Evolutionary conservation across 2,113 vertebrate genomes (phyloP).

Genomic region (Cnemophilus loriae): DNA sequence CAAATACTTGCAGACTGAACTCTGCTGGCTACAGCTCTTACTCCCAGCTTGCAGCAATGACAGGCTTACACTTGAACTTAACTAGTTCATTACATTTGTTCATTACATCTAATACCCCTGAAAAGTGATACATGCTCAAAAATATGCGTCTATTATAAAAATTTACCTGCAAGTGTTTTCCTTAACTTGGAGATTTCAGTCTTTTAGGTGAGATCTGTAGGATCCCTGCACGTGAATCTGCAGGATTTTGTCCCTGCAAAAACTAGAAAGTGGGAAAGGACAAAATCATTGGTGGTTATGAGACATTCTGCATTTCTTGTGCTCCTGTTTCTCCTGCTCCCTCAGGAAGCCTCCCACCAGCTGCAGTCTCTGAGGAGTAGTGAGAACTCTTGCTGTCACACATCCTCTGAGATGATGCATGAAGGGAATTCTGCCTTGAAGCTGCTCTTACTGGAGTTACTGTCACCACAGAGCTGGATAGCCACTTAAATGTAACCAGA

Average conservation of each 20-base stretch:
- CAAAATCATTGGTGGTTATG: background rate
- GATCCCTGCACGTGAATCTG: background rate
- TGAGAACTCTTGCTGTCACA: background rate
- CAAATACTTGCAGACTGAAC: slow-evolving; percentile 9
- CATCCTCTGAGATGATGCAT: background rate
- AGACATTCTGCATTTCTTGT: background rate
- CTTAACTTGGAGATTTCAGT: background rate
- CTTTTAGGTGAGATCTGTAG: background rate
- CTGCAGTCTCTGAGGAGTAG: background rate
- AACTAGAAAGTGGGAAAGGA: background rate
- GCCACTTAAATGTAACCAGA: background rate
- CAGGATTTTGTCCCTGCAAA: background rate
- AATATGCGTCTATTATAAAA: background rate
- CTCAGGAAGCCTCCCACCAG: background rate
- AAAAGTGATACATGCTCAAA: background rate
- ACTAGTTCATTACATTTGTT: background rate
- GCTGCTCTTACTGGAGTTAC: background rate
- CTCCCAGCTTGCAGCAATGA: background rate
- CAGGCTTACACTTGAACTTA: background rate
- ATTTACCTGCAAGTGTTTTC: background rate
- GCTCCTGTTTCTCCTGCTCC: background rate
- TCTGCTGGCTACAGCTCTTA: background rate
- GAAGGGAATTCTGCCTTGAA: background rate
- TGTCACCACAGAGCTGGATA: background rate
- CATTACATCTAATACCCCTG: background rate